phyloP scores from a whole-genome alignment of 2,797 vertebrate species.

The Rhinella marina region DNA sequence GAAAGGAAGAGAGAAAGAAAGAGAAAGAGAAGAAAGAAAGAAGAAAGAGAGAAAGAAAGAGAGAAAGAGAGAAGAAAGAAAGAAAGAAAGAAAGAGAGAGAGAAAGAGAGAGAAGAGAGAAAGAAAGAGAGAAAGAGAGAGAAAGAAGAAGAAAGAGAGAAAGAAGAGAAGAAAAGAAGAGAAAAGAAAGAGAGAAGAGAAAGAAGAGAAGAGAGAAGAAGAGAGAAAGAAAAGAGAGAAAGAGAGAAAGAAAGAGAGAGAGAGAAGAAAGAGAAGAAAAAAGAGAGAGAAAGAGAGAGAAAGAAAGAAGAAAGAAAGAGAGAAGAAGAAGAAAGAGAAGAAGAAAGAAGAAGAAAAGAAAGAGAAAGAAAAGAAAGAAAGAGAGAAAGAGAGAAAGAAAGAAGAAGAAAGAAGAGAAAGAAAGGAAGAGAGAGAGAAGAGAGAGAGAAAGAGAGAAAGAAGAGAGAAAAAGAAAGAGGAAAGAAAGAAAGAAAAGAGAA shows the following conservation, averaged over 20 bases:
- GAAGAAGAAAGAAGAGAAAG: neutral
- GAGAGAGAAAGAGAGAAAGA: neutral
- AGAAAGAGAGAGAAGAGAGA: no score
- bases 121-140: neutral
- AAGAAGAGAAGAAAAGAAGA: neutral
- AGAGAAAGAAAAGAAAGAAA: neutral
- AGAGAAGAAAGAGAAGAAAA: neutral
- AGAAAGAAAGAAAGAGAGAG: neutral
- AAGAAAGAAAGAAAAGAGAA: neutral
- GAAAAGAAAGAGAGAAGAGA: no score
- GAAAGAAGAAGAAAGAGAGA: neutral
- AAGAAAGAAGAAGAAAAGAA: neutral
- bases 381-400: neutral
- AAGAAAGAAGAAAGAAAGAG: neutral
- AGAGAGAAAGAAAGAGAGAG: neutral
- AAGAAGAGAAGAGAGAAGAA: neutral
- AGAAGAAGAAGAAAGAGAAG: neutral
- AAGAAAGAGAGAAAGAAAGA: neutral
- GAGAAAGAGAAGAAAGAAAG: accelerated
- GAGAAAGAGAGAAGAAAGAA: neutral
- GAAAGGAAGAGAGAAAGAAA: no score
- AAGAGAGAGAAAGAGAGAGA: neutral
- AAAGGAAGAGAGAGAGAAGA: neutral
- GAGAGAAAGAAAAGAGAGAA: no score
- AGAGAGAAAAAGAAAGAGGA: neutral